phyloP scores from a whole-genome alignment of 2,113 vertebrate genomes.

The Leptobrachium ailaonicum region DNA sequence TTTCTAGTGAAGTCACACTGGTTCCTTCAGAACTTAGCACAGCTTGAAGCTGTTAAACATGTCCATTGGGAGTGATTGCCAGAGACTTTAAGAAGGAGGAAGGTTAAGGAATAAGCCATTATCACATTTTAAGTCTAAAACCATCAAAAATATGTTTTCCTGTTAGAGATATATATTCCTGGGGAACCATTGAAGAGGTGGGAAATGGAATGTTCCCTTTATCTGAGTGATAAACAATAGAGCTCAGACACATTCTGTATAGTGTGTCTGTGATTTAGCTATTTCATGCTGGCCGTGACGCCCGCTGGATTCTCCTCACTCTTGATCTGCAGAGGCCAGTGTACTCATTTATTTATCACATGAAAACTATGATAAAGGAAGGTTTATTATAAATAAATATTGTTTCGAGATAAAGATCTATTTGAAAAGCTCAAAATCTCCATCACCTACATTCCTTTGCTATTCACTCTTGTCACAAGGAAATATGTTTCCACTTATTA shows the following conservation, averaged over 20 bases:
- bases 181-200: background rate
- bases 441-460: too few relatives aligned
- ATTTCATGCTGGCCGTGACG: too few relatives aligned
- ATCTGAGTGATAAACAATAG: background rate
- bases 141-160: slow-evolving; percentile 12
- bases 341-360: too few relatives aligned
- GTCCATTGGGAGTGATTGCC: slow-evolving; percentile 18
- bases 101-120: slow-evolving; percentile 7
- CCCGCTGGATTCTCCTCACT: too few relatives aligned
- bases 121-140: slow-evolving; percentile 19
- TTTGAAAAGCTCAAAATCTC: too few relatives aligned
- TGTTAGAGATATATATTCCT: background rate
- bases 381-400: too few relatives aligned
- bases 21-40: slow-evolving; percentile 10
- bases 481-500: too few relatives aligned
- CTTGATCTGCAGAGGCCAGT: too few relatives aligned
- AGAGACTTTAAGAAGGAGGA: background rate
- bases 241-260: background rate
- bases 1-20: slow-evolving; percentile 20
- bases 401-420: too few relatives aligned
- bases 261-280: background rate
- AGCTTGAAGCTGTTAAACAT: slow-evolving; percentile 17
- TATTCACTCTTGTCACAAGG: too few relatives aligned
- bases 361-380: too few relatives aligned
- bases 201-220: background rate